Percentiles rank a stretch among this genome's conserved stretches.
Conservation (phyloP, 1,140 invertebrate genomes). For the Subanguina moxae region DNA sequence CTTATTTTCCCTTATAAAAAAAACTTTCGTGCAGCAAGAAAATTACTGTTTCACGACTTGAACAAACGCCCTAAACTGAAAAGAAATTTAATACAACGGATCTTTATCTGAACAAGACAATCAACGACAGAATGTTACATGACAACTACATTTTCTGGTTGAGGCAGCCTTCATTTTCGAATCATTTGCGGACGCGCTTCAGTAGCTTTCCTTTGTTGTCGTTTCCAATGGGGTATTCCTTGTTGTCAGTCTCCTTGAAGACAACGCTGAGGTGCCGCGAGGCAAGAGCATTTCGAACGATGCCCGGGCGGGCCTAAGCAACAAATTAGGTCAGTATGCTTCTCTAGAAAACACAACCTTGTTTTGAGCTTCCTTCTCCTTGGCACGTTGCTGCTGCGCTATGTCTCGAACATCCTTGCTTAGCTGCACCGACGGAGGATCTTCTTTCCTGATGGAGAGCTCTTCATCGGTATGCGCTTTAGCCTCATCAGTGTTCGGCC, state of each 20-base stretch:
- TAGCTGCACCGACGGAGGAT: constrained; percentile 18
- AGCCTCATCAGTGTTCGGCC: constrained; percentile 1
- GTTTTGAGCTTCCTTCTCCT: neutral
- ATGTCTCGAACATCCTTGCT: constrained; percentile 14
- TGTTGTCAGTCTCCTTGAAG: constrained; percentile 2
- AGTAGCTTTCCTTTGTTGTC: neutral
- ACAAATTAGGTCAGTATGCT: too few relatives aligned
- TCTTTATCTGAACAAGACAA: too few relatives aligned
- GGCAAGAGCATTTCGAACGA: neutral
- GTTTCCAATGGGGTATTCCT: neutral
- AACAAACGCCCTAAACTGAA: too few relatives aligned
- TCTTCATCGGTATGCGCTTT: constrained; percentile 4
- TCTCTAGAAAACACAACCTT: too few relatives aligned
- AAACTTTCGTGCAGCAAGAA: too few relatives aligned
- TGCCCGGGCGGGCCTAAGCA: too few relatives aligned
- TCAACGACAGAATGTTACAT: too few relatives aligned
- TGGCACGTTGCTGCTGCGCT: constrained; percentile 5
- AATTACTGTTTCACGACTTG: too few relatives aligned
- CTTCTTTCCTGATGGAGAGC: neutral
- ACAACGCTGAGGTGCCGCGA: neutral
- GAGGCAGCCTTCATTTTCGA: too few relatives aligned
- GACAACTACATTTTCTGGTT: too few relatives aligned
- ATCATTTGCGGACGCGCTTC: neutral
- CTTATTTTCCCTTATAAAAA: too few relatives aligned
- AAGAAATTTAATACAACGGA: too few relatives aligned